These are phyloP conservation scores for Paraplagusia blochii DNA, from an alignment of 2,113 vertebrate genomes.

Conservation along the genomic window DNA sequence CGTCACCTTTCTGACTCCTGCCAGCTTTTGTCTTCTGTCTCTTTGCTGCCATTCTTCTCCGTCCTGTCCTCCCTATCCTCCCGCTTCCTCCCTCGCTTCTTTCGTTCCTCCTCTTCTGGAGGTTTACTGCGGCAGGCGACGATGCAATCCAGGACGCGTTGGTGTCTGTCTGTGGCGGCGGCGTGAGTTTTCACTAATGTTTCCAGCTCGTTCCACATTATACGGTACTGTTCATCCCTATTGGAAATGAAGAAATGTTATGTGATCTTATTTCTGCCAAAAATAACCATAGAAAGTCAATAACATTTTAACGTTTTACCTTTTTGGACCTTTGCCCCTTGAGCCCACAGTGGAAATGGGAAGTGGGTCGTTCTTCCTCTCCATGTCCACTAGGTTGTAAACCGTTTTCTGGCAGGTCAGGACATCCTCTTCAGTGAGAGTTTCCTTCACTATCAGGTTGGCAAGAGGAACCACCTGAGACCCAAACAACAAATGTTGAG, in stretches of 20 bases:
- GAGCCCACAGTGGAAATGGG: slow-evolving; percentile 98
- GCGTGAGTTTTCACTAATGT: slow-evolving; percentile 92
- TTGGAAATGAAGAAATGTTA: not conserved
- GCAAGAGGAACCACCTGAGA: slow-evolving; percentile 93
- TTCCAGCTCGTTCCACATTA: slow-evolving; percentile 99
- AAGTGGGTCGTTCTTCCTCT: slow-evolving; percentile 96
- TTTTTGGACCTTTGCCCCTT: slow-evolving; percentile 97
- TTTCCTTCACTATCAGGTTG: slow-evolving; percentile 94
- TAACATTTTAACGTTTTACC: slow-evolving; percentile 67
- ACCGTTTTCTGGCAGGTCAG: slow-evolving; percentile 97
- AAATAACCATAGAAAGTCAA: not conserved
- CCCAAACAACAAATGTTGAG: slow-evolving; percentile 8
- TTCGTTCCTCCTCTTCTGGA: slow-evolving; percentile 93
- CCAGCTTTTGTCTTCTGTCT: slow-evolving; percentile 90
- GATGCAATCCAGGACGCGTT: slow-evolving; percentile 92
- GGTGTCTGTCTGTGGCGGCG: slow-evolving; percentile 87
- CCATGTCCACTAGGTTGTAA: slow-evolving; percentile 98
- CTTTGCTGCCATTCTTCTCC: slow-evolving; percentile 87
- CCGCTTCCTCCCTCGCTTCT: slow-evolving; percentile 93
- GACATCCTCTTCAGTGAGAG: slow-evolving; percentile 92
- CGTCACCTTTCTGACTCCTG: slow-evolving; percentile 88
- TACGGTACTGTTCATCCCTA: slow-evolving; percentile 94
- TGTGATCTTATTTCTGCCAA: not conserved
- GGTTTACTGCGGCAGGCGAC: slow-evolving; percentile 94
- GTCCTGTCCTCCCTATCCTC: slow-evolving; percentile 93